These are phyloP conservation scores for Periophthalmodon schlosseri DNA, from an alignment of 2,113 vertebrate genomes.

Conservation along the genomic window DNA sequence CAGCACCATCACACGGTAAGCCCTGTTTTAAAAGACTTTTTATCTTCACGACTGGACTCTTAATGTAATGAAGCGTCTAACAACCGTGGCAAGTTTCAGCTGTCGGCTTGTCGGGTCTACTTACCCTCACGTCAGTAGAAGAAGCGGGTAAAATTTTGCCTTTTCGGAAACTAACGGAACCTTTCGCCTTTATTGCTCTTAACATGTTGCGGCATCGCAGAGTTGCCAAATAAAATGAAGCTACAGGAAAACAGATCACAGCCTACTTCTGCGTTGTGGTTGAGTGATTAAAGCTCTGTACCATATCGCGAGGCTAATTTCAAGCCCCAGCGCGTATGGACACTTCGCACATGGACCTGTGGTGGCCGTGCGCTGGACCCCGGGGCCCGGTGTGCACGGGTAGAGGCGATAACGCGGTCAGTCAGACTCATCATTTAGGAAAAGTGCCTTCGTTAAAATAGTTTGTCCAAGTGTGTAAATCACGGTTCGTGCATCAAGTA, in stretches of 20 bases:
- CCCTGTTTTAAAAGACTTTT: not conserved
- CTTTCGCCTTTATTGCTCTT: not conserved
- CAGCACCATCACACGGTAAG: constrained; percentile 49
- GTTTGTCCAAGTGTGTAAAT: constrained; percentile 64
- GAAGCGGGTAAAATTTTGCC: constrained; percentile 12
- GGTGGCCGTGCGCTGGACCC: not conserved
- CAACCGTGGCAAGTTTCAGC: constrained; percentile 28
- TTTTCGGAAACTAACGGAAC: constrained; percentile 5
- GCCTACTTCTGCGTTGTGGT: not conserved
- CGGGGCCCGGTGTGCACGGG: not conserved
- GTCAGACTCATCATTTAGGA: constrained; percentile 9
- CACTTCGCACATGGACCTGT: not conserved
- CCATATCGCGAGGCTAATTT: constrained; percentile 28
- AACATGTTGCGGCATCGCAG: not conserved
- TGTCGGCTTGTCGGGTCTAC: not conserved
- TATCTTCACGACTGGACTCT: not conserved
- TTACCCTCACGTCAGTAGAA: constrained; percentile 5
- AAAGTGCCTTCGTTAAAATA: constrained; percentile 46
- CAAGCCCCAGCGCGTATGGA: constrained; percentile 12
- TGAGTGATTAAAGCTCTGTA: constrained; percentile 18
- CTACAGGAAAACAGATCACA: not conserved
- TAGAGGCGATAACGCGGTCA: not conserved
- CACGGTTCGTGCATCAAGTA: constrained; percentile 62
- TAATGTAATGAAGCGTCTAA: not conserved
- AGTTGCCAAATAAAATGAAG: not conserved